Evolutionary conservation across 2,113 vertebrate genomes (phyloP).

Genomic region (Pristiophorus japonicus): DNA sequence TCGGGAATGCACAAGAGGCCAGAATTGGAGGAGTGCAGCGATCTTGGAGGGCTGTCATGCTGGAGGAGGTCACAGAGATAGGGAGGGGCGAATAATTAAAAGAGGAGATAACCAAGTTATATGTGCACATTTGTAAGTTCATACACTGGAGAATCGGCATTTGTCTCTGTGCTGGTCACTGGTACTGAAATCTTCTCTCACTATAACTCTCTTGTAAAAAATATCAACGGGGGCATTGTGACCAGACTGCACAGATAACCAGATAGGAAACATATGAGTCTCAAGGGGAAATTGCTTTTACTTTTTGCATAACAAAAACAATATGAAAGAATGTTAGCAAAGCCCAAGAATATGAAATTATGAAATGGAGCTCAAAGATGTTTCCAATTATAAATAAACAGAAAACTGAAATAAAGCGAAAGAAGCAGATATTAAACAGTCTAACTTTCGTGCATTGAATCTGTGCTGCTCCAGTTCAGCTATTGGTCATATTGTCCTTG

Average conservation of each 20-base stretch:
- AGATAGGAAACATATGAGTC: constrained; percentile 32
- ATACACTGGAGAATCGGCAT: neutral
- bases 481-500: neutral
- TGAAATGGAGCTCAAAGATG: constrained; percentile 12
- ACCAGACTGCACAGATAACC: constrained; percentile 30
- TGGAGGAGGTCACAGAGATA: neutral
- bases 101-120: neutral
- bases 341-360: constrained; percentile 28
- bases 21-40: neutral
- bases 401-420: neutral
- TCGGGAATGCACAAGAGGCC: neutral
- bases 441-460: neutral
- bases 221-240: constrained; percentile 14
- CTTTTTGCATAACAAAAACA: constrained; percentile 33
- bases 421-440: neutral
- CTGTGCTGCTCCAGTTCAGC: neutral
- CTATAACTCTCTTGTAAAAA: neutral
- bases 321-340: constrained; percentile 33
- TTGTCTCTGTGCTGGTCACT: neutral
- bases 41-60: neutral
- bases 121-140: neutral
- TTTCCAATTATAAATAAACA: constrained; percentile 25
- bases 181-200: neutral
- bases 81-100: neutral
- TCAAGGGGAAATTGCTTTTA: constrained; percentile 33